phyloP scores from a whole-genome alignment of 2,888 invertebrate genomes.

The Eristalinus aeneus region DNA sequence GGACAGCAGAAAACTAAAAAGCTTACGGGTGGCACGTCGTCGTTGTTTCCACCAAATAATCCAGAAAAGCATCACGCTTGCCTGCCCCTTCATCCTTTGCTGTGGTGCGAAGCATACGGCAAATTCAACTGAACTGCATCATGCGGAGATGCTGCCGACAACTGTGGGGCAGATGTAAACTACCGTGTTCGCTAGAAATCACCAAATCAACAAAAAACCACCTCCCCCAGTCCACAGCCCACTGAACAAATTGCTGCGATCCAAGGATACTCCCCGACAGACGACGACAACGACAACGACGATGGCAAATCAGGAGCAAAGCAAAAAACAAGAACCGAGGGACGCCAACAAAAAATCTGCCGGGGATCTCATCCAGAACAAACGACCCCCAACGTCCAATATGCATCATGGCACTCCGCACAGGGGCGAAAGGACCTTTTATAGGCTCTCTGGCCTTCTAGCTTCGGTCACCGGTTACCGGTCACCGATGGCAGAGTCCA shows the following conservation, averaged over 20 bases:
- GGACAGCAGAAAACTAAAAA: slow-evolving; percentile 62
- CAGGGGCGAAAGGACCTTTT: slow-evolving; percentile 48
- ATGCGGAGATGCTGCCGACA: slow-evolving; percentile 66
- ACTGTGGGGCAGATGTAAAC: slow-evolving; percentile 60
- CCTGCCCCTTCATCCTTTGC: not conserved
- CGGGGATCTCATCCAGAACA: slow-evolving; percentile 36
- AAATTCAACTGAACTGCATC: slow-evolving; percentile 51
- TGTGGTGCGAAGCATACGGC: not conserved
- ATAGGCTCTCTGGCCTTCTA: slow-evolving; percentile 50
- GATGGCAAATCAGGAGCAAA: slow-evolving; percentile 8
- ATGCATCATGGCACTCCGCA: slow-evolving; percentile 16
- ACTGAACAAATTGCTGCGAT: slow-evolving; percentile 36
- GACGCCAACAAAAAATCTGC: not conserved
- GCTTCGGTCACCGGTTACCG: slow-evolving; percentile 28
- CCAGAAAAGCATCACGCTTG: slow-evolving; percentile 1
- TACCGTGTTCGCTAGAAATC: slow-evolving; percentile 64
- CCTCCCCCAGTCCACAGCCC: not conserved
- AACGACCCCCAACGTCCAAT: slow-evolving; percentile 20
- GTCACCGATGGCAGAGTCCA: slow-evolving; percentile 30
- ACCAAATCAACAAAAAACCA: slow-evolving; percentile 63
- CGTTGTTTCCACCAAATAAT: slow-evolving; percentile 18
- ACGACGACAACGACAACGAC: slow-evolving; percentile 18
- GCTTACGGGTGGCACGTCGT: slow-evolving; percentile 42
- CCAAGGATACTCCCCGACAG: slow-evolving; percentile 33
- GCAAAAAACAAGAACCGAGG: not conserved